Evolutionary conservation across 2,113 vertebrate genomes (phyloP).

Genomic region (Apaloderma vittatum): DNA sequence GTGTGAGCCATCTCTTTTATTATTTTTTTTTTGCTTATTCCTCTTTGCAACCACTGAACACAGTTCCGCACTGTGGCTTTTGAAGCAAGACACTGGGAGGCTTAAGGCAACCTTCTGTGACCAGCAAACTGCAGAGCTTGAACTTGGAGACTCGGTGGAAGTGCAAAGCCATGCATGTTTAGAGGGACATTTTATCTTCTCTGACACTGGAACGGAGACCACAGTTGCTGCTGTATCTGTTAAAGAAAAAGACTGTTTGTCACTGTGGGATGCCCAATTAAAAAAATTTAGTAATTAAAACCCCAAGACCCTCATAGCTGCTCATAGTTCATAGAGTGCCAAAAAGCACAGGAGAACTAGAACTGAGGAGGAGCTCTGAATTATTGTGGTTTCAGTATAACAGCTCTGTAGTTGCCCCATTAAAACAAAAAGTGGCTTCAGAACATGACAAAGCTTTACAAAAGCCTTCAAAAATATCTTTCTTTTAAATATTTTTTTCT

Average conservation of each 20-base stretch:
- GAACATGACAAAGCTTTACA: neutral
- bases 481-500: neutral
- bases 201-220: neutral
- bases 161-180: neutral
- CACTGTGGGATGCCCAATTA: neutral
- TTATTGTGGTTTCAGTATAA: neutral
- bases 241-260: neutral
- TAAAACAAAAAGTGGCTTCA: neutral
- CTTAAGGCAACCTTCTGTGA: slow-evolving; percentile 28
- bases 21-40: neutral
- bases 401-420: too few relatives aligned
- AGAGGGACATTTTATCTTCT: neutral
- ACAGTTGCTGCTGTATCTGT: neutral
- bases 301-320: neutral
- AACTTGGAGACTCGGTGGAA: neutral
- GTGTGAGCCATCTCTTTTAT: neutral
- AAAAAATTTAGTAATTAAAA: neutral
- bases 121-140: neutral
- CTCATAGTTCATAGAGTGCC: neutral
- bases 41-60: neutral
- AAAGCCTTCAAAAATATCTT: neutral
- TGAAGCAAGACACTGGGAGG: slow-evolving; percentile 30
- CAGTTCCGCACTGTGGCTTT: neutral
- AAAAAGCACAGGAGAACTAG: neutral
- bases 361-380: neutral